Evolutionary conservation across 2,113 vertebrate genomes (phyloP), one percentile per base, ranked within the genome.

Genomic region (Gambusia holbrooki): DNA sequence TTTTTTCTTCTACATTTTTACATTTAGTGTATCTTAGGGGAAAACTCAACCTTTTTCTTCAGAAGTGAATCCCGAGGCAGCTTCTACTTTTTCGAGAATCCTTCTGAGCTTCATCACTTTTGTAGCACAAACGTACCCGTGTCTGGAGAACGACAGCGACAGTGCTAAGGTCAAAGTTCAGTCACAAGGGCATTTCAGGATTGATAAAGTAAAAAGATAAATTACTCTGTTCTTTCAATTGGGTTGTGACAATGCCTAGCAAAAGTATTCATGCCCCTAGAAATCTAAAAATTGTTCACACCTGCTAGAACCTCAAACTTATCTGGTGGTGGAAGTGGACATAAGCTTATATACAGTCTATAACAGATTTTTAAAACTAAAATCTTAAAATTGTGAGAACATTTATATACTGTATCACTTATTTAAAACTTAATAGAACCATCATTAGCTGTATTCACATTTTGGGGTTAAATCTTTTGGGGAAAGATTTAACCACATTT

Each of bases 91-190:
- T 92, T 99, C 98, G 91, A 99, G 94, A 85, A 99, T 98, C 90
- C 98, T 97, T 90, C 98, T 95, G 69, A 99, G 91, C 88, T 99
- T 99, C 98, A 99, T 99, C 86, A 99, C 97, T 95, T 99, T 99
- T 61, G 98, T 99, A 72, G 98, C 98, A 89, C 98, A 99, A 63
- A 99, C 98, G 71, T 99, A 99, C 54, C 98, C 98, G 1, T 97
- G 97, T 95, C 98, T 99, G 88, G 2, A 72, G 58, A 27, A 89
- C 25, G 66, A 51, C 81, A 4, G 84, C 32, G 0, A 27, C 0
- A 70, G 17, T n/a, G 22, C 51, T 58, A 58, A 25, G 9, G 51
- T 25, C 25, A 58, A n/a, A 10, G 22, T 58, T 58, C 51, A 10
- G 25, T 7, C 22, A 48, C 45, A 54, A 22, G 51, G 9, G 7